Evolutionary conservation across 2,113 vertebrate genomes (phyloP), one percentile per base, ranked within the genome.

Genomic region (Aspidoscelis tigris): DNA sequence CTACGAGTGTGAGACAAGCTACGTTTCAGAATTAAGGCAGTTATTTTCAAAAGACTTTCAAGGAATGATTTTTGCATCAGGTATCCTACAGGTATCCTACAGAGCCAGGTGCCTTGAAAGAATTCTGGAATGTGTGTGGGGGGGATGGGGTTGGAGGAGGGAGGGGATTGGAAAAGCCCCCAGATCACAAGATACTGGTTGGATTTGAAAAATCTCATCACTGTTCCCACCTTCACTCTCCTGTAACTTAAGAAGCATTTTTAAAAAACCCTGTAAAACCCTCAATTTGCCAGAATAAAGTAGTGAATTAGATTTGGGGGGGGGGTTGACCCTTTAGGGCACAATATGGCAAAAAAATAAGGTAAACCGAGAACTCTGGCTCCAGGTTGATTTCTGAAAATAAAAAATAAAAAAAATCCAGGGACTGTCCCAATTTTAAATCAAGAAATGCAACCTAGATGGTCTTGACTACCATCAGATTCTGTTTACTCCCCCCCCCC

Each of bases 401-500:
- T 55, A 76, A 77, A 73, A 86, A 80, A 76, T 84, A 87, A 84
- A 89, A 88, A 92, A 92, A 69, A 84, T 89, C 87, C 41, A 85
- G 88, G 90, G 91, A 87, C 83, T 90, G 91, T 75, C 83, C 41
- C 72, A 0, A 0, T 87, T 83, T 33, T 79, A 89, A 91, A 89
- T 81, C 89, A 93, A 93, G 91, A 92, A 90, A 90, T 91, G 89
- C 89, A 90, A 91, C 90, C 88, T 76, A 88, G 91, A 78, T 21
- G 84, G 88, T 76, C 50, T 79, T 58, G 20, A 81, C 12, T 61
- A 50, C 9, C 21, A 7, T 55, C 55, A 64, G 41, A 14, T n/a
- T 43, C 18, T 61, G 58, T 18, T 33, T 33, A 33, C 58, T 16
- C 55, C 10, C 10, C 7, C 10, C 55, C 14, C 11, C 1, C 24